Percentiles rank a stretch among this genome's conserved stretches.
phyloP scores from a whole-genome alignment of 2,797 vertebrate species.

The Enteromius mattozi region DNA sequence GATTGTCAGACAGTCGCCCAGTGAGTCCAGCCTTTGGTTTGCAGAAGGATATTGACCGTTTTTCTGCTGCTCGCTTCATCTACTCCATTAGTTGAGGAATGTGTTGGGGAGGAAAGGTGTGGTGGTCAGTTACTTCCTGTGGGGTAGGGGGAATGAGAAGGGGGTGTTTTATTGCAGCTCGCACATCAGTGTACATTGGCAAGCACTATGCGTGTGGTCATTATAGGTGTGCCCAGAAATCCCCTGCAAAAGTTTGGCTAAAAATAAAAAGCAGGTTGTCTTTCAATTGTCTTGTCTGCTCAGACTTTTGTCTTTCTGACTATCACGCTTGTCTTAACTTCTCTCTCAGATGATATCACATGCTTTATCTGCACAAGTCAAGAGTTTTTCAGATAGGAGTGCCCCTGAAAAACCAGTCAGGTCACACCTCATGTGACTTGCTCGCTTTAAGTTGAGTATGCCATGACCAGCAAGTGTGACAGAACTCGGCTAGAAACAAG shows the following conservation, averaged over 20 bases:
- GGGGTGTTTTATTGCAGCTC: conserved; percentile 21
- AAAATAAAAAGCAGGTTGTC: conserved; percentile 34
- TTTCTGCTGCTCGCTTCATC: conserved; percentile 13
- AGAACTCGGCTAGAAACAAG: background rate
- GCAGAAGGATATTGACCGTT: background rate
- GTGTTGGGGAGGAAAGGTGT: conserved; percentile 66
- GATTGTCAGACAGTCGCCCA: background rate
- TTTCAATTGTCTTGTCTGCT: conserved; percentile 43
- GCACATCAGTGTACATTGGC: conserved; percentile 26
- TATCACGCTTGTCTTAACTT: conserved; percentile 27
- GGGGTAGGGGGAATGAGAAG: conserved; percentile 48
- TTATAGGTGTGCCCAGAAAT: conserved; percentile 21
- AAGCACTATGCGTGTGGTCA: background rate
- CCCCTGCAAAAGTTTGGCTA: conserved; percentile 4
- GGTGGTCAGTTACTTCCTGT: conserved; percentile 63
- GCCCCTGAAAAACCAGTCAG: conserved; percentile 50
- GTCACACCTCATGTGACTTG: conserved; percentile 12
- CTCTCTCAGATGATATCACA: conserved; percentile 48
- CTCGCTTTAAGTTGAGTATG: background rate
- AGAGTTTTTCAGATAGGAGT: conserved; percentile 23
- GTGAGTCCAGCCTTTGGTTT: conserved; percentile 30
- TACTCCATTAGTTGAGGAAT: conserved; percentile 59
- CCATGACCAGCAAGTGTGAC: conserved; percentile 16
- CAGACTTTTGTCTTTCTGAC: conserved; percentile 29
- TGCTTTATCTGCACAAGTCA: conserved; percentile 37